These are phyloP conservation scores for Hydrophis major DNA, from an alignment of 2,797 vertebrate species.

Conservation along the genomic window DNA sequence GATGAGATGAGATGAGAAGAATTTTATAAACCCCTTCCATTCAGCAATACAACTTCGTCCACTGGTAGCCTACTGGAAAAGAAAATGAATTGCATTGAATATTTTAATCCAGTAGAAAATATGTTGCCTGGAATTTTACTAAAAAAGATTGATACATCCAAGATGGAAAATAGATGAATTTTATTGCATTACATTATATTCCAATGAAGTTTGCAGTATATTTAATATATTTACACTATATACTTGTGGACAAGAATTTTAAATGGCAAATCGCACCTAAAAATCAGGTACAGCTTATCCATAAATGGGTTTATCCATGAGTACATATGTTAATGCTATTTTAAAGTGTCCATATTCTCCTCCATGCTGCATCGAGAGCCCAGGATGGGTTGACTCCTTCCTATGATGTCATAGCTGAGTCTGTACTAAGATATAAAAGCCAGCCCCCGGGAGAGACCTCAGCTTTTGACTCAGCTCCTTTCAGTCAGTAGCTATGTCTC, in stretches of 20 bases:
- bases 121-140: background rate
- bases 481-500: too few relatives aligned
- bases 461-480: too few relatives aligned
- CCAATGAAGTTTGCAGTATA: background rate
- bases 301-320: background rate
- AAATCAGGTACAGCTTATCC: background rate
- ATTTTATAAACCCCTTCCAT: background rate
- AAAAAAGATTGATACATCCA: background rate
- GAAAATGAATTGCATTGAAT: background rate
- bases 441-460: too few relatives aligned
- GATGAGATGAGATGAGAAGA: background rate
- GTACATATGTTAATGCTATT: background rate
- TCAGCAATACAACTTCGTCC: background rate
- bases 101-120: background rate
- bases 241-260: background rate
- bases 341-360: background rate
- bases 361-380: too few relatives aligned
- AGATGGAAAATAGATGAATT: background rate
- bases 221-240: background rate
- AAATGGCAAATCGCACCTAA: background rate
- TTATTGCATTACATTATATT: background rate
- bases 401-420: too few relatives aligned
- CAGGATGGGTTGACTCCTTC: too few relatives aligned
- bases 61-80: background rate
- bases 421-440: too few relatives aligned